Evolutionary conservation across 1,140 invertebrate species (phyloP), one percentile per base, ranked within the genome.

Genomic region (Bathynomus jamesi): DNA sequence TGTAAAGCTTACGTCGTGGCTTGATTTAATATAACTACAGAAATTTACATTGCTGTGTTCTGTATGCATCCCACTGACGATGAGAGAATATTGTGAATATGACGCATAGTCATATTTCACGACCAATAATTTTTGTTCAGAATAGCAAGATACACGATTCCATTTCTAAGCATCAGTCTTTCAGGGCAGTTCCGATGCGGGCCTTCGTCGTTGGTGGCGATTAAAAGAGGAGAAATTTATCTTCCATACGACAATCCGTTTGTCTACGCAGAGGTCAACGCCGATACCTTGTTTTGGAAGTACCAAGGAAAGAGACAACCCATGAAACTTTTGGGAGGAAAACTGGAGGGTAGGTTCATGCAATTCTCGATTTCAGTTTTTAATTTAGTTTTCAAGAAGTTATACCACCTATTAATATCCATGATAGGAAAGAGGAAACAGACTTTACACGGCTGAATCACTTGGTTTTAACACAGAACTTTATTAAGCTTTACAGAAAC

Each of bases 251-350:
- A 85, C 76, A 78, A 79, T 0, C 76, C 78, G 0, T 85, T 85
- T 72, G 79, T 85, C 29, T 83, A 84, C 72, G 80, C 83, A 29
- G 85, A 85, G 74, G 84, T 86, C 27, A 85, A 85, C 78, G 84
- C 83, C 3, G 84, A 86, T 74, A 93, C 93, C 84, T 86, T 91
- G 28, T 92, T 86, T 77, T 94, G 92, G 92, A 87, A 88, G 76
- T 93, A 92, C 81, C 86, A 87, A 61, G 92, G 92, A 0, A 87
- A 89, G 30, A 89, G 87, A 25, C 89, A 92, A 79, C 91, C 91
- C 0, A 81, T 94, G 67, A 94, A 94, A 82, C 81, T 94, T 13
- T 80, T 94, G 21, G 83, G 87, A 0, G 90, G 79, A 90, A 94
- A 79, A 87, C 87, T 1, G 84, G 87, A 62, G 87, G 87, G 86